Percentiles rank a stretch among this genome's conserved stretches.
phyloP scores from a whole-genome alignment of 2,888 invertebrate species.

The Himalopsyche tibetana region DNA sequence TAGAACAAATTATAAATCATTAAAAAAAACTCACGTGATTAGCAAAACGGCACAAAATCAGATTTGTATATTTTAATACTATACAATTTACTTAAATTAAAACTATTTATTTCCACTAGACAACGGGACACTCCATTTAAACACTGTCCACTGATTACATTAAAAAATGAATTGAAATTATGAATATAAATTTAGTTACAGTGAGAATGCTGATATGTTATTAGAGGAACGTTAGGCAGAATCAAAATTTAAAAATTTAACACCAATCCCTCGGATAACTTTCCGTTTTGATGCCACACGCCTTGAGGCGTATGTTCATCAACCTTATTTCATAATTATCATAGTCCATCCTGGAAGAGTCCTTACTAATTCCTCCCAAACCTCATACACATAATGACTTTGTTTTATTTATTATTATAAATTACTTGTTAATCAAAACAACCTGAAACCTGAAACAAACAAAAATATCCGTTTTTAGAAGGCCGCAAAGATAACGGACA shows the following conservation, averaged over 20 bases:
- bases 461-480: background rate
- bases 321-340: slow-evolving; percentile 39
- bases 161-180: slow-evolving; percentile 2
- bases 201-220: slow-evolving; percentile 37
- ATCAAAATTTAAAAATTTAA: background rate
- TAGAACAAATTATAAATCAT: no score
- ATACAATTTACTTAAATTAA: background rate
- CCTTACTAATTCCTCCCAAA: background rate
- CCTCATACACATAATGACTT: background rate
- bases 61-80: no score
- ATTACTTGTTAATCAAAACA: background rate
- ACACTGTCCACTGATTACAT: background rate
- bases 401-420: background rate
- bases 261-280: background rate
- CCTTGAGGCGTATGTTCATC: slow-evolving; percentile 7
- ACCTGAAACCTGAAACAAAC: background rate
- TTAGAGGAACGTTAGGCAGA: slow-evolving; percentile 32
- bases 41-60: no score
- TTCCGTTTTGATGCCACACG: slow-evolving; percentile 1
- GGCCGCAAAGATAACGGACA: no score
- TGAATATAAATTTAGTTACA: slow-evolving; percentile 16
- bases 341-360: background rate
- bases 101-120: background rate
- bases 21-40: no score
- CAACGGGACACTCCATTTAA: background rate